phyloP scores from a whole-genome alignment of 2,888 invertebrate genomes.

The Drosophila parthenogenetica region DNA sequence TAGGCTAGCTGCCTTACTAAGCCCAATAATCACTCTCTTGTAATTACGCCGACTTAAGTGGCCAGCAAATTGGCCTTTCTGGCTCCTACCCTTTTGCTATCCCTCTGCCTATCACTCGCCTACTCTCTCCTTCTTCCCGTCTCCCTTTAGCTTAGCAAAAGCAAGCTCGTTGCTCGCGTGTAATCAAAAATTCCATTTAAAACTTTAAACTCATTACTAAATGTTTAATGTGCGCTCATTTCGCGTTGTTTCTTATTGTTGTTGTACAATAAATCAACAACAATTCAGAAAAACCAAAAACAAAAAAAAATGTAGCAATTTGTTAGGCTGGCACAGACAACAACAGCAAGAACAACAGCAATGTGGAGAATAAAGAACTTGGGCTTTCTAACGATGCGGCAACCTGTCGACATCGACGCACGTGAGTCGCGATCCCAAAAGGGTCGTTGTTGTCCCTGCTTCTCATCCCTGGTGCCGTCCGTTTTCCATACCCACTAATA shows the following conservation, averaged over 20 bases:
- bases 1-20: conserved; percentile 4
- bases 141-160: not conserved
- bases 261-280: conserved; percentile 70
- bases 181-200: conserved; percentile 78
- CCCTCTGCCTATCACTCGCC: not conserved
- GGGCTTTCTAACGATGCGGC: conserved; percentile 70
- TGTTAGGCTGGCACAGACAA: conserved; percentile 65
- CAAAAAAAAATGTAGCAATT: conserved; percentile 62
- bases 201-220: conserved; percentile 80
- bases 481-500: not conserved
- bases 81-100: too few species aligned
- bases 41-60: conserved; percentile 59
- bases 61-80: conserved; percentile 50
- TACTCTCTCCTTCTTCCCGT: not conserved
- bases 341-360: conserved; percentile 32
- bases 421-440: conserved; percentile 68
- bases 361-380: conserved; percentile 28
- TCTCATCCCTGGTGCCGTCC: not conserved
- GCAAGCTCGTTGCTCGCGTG: conserved; percentile 14
- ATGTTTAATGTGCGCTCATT: conserved; percentile 75
- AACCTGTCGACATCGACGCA: conserved; percentile 72
- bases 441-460: conserved; percentile 62
- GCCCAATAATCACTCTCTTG: conserved; percentile 40
- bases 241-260: conserved; percentile 41
- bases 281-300: conserved; percentile 18